phyloP scores from a whole-genome alignment of 2,797 vertebrate species.

The Hydrolagus colliei region DNA sequence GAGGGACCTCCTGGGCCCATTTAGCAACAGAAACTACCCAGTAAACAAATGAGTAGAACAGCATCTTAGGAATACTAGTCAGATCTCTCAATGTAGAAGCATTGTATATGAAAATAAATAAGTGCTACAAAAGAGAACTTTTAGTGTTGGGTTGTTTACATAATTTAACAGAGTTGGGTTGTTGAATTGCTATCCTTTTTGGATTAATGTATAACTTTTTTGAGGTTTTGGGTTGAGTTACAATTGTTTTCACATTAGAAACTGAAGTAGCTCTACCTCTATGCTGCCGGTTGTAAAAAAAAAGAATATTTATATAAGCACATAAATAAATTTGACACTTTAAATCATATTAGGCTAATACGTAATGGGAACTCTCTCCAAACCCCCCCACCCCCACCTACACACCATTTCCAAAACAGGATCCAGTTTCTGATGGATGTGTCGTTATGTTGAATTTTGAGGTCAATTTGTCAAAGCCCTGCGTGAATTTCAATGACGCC shows the following conservation, averaged over 20 bases:
- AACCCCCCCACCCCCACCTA: too few species aligned
- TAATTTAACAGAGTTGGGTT: neutral
- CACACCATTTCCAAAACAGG: too few species aligned
- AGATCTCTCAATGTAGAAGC: neutral
- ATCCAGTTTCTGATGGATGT: too few species aligned
- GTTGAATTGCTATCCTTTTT: neutral
- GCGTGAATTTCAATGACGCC: too few species aligned
- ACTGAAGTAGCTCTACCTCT: neutral
- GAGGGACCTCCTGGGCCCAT: neutral
- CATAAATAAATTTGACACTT: too few species aligned
- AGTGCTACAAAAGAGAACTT: too few species aligned
- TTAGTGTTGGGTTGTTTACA: neutral
- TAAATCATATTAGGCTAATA: too few species aligned
- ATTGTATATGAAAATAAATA: neutral
- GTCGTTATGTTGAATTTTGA: too few species aligned
- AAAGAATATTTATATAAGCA: neutral
- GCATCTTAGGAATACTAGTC: conserved; percentile 6
- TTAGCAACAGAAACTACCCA: neutral
- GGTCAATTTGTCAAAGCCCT: too few species aligned
- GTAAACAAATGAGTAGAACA: neutral
- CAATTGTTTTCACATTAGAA: neutral
- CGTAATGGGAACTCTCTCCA: too few species aligned
- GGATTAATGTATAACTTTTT: neutral
- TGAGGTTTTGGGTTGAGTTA: neutral
- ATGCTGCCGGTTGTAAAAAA: neutral